Evolutionary conservation across 2,888 invertebrate genomes (phyloP).

Genomic region (Lucinisca nassula): DNA sequence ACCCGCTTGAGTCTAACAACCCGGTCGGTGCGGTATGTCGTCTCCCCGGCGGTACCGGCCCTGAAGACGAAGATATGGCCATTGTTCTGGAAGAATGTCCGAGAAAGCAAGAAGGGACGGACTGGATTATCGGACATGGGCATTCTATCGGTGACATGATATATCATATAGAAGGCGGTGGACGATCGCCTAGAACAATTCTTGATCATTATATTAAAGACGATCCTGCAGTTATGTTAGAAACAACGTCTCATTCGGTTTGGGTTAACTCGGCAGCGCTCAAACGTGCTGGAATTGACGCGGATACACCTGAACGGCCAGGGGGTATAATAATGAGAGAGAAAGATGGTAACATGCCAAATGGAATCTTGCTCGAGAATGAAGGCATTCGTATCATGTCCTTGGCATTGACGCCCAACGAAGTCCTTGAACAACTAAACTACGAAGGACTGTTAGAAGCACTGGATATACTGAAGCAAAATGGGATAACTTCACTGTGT

Average conservation of each 20-base stretch:
- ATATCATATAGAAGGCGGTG: constrained; percentile 21
- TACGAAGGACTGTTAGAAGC: constrained; percentile 39
- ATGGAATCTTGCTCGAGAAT: constrained; percentile 66
- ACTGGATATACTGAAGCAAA: constrained; percentile 4
- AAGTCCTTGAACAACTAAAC: constrained; percentile 19
- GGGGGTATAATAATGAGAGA: constrained; percentile 65
- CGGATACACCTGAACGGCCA: constrained; percentile 1
- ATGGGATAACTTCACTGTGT: constrained; percentile 61
- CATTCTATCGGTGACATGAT: constrained; percentile 51
- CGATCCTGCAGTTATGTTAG: constrained; percentile 56
- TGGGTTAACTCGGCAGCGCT: constrained; percentile 67
- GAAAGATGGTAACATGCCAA: constrained; percentile 31
- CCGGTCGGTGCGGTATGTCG: constrained; percentile 27
- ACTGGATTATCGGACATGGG: constrained; percentile 56
- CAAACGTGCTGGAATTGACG: constrained; percentile 27
- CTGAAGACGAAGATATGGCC: constrained; percentile 1
- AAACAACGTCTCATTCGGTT: constrained; percentile 66
- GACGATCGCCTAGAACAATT: constrained; percentile 42
- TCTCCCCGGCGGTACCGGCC: not conserved
- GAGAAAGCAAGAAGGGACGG: constrained; percentile 18
- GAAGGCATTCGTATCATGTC: constrained; percentile 49
- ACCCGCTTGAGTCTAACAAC: constrained; percentile 54
- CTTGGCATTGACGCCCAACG: constrained; percentile 32
- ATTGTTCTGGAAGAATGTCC: constrained; percentile 15
- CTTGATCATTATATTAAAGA: constrained; percentile 44